Evolutionary conservation across 92 coral and sea anemone species (phyloP).

Genomic region (Micromussa lordhowensis): DNA sequence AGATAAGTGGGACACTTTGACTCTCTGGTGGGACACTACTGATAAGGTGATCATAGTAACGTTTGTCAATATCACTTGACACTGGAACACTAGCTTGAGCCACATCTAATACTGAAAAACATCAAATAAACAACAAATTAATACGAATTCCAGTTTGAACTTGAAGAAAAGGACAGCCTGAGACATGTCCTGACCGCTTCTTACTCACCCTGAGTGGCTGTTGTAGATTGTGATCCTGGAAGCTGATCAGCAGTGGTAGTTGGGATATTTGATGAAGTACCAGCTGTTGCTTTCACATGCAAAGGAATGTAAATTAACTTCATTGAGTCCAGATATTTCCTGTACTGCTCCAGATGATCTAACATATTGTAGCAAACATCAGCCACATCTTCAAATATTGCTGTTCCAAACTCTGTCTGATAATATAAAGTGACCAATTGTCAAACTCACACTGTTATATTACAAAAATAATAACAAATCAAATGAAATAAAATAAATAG

Average conservation of each 20-base stretch:
- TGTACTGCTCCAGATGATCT: constrained; percentile 86
- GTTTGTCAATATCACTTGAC: constrained; percentile 80
- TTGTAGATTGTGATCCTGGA: constrained; percentile 50
- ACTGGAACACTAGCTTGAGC: constrained; percentile 52
- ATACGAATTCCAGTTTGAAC: neutral
- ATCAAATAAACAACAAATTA: neutral
- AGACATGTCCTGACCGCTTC: neutral
- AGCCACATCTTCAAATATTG: constrained; percentile 92
- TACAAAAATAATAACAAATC: neutral
- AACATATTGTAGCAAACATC: constrained; percentile 94
- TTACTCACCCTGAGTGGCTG: constrained; percentile 61
- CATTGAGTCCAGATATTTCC: constrained; percentile 89
- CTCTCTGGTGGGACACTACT: constrained; percentile 69
- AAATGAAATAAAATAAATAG: too few species aligned
- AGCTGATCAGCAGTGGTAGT: constrained; percentile 54
- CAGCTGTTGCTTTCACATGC: constrained; percentile 52
- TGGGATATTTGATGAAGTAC: constrained; percentile 6
- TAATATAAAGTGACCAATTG: neutral
- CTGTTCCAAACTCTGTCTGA: constrained; percentile 96
- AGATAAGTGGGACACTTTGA: constrained; percentile 87
- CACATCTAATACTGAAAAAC: constrained; percentile 29
- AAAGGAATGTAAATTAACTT: constrained; percentile 87
- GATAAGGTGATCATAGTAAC: constrained; percentile 80
- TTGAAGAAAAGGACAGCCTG: too few species aligned
- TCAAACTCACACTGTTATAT: neutral